A percentile compares a stretch with the other conserved stretches of the same genome.
phyloP scores from a whole-genome alignment of 2,888 invertebrate species.

The Lithophane semibrunnea region DNA sequence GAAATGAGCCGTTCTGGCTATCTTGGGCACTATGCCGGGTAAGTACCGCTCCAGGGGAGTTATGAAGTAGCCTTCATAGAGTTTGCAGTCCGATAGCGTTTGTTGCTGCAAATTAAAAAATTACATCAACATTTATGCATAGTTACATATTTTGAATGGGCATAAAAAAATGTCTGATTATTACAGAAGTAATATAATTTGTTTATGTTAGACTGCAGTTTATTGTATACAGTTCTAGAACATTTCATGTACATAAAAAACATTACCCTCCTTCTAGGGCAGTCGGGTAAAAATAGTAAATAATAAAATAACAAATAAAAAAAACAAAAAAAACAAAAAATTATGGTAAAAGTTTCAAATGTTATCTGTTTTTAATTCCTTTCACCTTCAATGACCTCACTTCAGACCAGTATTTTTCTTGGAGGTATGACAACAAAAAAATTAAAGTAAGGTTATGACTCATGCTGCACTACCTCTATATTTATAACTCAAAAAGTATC shows the following conservation, averaged over 20 bases:
- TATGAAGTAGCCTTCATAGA: constrained; percentile 96
- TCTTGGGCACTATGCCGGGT: constrained; percentile 96
- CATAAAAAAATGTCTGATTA: background rate
- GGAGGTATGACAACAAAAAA: constrained; percentile 10
- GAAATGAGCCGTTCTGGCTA: constrained; percentile 95
- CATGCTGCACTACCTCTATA: background rate
- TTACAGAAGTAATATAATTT: background rate
- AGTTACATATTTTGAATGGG: background rate
- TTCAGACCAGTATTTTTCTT: background rate
- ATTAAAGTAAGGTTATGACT: constrained; percentile 32
- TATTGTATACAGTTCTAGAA: background rate
- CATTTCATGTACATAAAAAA: background rate
- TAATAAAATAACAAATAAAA: background rate
- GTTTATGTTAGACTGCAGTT: background rate
- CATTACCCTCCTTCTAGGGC: too few species aligned
- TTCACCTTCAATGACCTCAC: background rate
- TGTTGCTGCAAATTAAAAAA: constrained; percentile 90
- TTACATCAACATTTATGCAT: background rate
- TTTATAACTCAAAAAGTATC: constrained; percentile 7
- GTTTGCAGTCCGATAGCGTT: constrained; percentile 92
- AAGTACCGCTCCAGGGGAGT: constrained; percentile 95
- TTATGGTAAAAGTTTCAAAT: background rate
- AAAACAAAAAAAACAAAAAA: background rate
- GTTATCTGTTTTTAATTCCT: background rate
- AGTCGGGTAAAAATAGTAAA: too few species aligned